Conservation (phyloP, 2,797 vertebrate genomes). For the Fratercula arctica region DNA sequence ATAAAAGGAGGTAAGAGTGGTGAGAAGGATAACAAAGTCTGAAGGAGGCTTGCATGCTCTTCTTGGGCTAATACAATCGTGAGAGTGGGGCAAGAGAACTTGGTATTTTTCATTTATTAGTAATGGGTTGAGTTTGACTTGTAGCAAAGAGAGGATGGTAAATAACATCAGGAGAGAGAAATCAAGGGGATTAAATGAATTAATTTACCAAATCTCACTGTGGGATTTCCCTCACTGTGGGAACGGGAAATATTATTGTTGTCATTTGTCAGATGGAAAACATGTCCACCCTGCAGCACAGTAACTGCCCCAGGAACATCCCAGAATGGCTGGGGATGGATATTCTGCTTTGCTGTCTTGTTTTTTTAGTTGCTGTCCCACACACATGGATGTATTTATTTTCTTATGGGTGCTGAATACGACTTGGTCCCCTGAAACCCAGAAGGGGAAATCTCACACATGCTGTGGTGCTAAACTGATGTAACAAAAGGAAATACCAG, state of each 20-base stretch:
- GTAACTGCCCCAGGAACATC: not conserved
- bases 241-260: not conserved
- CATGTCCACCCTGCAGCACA: not conserved
- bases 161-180: not conserved
- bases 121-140: not conserved
- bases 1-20: not conserved
- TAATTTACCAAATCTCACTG: not conserved
- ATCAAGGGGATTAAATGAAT: not conserved
- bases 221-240: too few relatives aligned
- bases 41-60: not conserved
- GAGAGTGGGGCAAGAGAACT: not conserved
- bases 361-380: not conserved
- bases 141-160: not conserved
- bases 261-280: not conserved
- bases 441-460: not conserved
- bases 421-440: not conserved
- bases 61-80: not conserved
- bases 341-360: not conserved
- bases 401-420: not conserved
- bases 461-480: conserved; percentile 5
- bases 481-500: conserved; percentile 8
- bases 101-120: not conserved
- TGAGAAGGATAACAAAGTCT: not conserved
- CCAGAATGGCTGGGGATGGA: not conserved
- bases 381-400: not conserved